Evolutionary conservation across 2,113 vertebrate genomes (phyloP), one percentile per base, ranked within the genome.

Genomic region (Sardina pilchardus): DNA sequence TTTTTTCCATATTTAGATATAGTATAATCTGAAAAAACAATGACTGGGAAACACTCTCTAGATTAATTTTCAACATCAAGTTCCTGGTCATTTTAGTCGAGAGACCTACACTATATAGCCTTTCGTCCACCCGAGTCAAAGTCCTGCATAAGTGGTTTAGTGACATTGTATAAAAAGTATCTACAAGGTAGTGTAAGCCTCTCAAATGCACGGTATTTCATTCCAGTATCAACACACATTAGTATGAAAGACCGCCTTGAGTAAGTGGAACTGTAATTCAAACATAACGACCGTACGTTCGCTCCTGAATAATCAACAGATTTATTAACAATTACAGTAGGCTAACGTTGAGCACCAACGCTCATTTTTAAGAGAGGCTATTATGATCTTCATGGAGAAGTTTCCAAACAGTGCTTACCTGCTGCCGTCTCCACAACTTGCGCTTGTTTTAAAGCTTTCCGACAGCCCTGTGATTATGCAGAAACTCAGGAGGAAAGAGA

Each of bases 391-490:
- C n/a, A 67, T 30, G 10, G 10, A 7, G n/a, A 78, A 78, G 71
- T 78, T 78, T 78, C 30, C 30, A 17, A 39, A 59, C 71, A 81
- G 50, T 85, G 85, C 94, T 91, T 93, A 94, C 93, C 94, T 94
- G 88, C 86, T 83, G 88, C 82, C 81, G 87, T 81, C 88, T 86
- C 89, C 78, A 83, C 84, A 88, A 94, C 89, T 87, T 88, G 9
- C 89, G 88, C 90, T 90, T 93, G 89, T 92, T 93, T 82, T 91
- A 89, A 90, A 84, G 88, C 89, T 91, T 92, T 86, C 87, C 88
- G 82, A 84, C 88, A 84, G 82, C 89, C 87, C 91, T 83, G 81
- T 86, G 85, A 39, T 91, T 84, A 87, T 84, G 71, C 88, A 1
- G 84, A 92, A 93, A 93, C 88, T 94, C 90, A 88, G 82, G 71